Evolutionary conservation across 53 echinoderm and acorn worm genomes (phyloP).

Genomic region (Arbacia lixula): DNA sequence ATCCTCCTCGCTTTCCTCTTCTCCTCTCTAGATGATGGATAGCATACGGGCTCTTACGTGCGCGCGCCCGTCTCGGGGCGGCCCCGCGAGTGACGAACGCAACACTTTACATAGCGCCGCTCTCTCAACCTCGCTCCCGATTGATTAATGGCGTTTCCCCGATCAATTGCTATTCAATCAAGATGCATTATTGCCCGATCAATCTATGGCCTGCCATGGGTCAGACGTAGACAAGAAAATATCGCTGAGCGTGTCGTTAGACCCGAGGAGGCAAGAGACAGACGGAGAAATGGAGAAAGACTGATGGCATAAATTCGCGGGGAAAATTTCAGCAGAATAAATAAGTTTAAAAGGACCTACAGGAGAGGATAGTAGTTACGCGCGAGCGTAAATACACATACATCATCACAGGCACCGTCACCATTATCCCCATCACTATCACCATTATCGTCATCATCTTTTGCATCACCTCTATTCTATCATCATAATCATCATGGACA

Average conservation of each 20-base stretch:
- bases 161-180: conserved; percentile 42
- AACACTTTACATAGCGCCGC: conserved; percentile 27
- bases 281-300: conserved; percentile 4
- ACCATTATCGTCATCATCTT: too few species aligned
- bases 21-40: background rate
- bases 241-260: conserved; percentile 18
- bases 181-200: conserved; percentile 14
- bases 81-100: conserved; percentile 17
- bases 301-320: too few species aligned
- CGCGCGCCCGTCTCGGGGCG: conserved; percentile 2
- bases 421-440: too few species aligned
- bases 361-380: too few species aligned
- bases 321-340: too few species aligned
- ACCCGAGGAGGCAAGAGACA: background rate
- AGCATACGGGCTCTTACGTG: background rate
- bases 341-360: too few species aligned
- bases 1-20: too few species aligned
- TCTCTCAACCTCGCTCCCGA: background rate
- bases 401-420: too few species aligned
- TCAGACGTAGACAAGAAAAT: conserved; percentile 25
- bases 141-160: conserved; percentile 27
- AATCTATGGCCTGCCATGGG: conserved; percentile 7
- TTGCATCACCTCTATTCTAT: too few species aligned
- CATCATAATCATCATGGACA: too few species aligned
- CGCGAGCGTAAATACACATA: too few species aligned